Conservation (phyloP, 2,888 invertebrate genomes). For the Oxystoma pomonae region DNA sequence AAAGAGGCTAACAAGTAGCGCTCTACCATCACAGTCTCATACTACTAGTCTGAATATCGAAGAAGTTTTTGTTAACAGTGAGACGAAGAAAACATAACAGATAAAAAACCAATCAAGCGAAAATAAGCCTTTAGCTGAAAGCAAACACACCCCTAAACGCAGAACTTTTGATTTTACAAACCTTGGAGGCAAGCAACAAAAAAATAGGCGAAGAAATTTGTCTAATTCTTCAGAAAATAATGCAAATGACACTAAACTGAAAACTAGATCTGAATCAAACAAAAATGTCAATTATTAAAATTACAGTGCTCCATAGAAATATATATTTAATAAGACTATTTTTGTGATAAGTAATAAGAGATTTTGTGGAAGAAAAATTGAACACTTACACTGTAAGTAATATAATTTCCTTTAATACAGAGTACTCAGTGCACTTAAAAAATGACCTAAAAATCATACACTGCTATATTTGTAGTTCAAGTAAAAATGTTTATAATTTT, state of each 20-base stretch:
- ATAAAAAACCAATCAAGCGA: too few species aligned
- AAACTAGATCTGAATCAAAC: not conserved
- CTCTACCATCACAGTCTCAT: not conserved
- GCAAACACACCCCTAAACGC: too few species aligned
- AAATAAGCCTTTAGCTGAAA: too few species aligned
- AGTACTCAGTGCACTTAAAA: not conserved
- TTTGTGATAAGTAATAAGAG: too few species aligned
- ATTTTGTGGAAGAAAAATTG: not conserved
- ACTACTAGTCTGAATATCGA: not conserved
- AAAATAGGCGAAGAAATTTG: not conserved
- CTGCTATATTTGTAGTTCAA: not conserved
- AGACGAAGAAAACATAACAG: not conserved
- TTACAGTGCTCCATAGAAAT: too few species aligned
- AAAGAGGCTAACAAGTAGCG: not conserved
- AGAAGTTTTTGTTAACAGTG: not conserved
- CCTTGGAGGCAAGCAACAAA: not conserved
- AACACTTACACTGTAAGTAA: not conserved
- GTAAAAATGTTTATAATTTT: not conserved
- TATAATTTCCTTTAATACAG: not conserved
- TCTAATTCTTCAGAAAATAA: not conserved
- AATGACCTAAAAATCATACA: not conserved
- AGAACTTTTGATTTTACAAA: too few species aligned
- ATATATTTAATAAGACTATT: too few species aligned
- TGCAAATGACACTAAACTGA: not conserved
- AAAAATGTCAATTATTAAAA: not conserved